Conservation (phyloP, 2,113 vertebrate species). For the Ellobius talpinus region DNA sequence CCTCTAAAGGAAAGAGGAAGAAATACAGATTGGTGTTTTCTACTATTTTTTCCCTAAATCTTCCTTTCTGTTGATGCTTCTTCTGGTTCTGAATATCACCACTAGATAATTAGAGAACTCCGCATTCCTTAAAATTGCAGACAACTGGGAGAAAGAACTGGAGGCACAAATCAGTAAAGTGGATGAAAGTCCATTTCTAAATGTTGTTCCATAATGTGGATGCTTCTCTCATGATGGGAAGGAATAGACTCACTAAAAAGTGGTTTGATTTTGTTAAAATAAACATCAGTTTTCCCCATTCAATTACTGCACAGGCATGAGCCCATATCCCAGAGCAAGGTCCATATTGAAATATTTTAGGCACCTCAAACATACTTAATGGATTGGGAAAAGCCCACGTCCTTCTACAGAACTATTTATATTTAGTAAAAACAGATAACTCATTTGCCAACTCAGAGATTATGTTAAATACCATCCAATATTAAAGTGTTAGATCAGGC, state of each 20-base stretch:
- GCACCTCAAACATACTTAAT: constrained; percentile 61
- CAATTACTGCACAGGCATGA: constrained; percentile 65
- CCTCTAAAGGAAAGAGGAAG: background rate
- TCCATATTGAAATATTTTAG: constrained; percentile 56
- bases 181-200: background rate
- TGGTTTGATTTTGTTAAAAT: constrained; percentile 68
- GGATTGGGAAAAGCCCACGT: constrained; percentile 48
- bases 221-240: background rate
- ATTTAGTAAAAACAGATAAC: constrained; percentile 34
- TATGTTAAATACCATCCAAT: constrained; percentile 33
- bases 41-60: background rate
- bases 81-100: background rate
- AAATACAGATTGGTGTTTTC: background rate
- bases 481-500: constrained; percentile 23
- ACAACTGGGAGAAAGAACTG: background rate
- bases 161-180: constrained; percentile 8
- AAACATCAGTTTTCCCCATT: constrained; percentile 47
- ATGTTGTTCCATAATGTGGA: background rate
- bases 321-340: constrained; percentile 23
- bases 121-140: background rate
- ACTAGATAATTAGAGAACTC: background rate
- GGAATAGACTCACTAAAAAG: constrained; percentile 36
- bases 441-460: constrained; percentile 45
- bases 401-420: constrained; percentile 27
- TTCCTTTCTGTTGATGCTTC: background rate